These are phyloP conservation scores for Heliconius ethilla DNA, from an alignment of 2,888 invertebrate genomes.

Conservation along the genomic window DNA sequence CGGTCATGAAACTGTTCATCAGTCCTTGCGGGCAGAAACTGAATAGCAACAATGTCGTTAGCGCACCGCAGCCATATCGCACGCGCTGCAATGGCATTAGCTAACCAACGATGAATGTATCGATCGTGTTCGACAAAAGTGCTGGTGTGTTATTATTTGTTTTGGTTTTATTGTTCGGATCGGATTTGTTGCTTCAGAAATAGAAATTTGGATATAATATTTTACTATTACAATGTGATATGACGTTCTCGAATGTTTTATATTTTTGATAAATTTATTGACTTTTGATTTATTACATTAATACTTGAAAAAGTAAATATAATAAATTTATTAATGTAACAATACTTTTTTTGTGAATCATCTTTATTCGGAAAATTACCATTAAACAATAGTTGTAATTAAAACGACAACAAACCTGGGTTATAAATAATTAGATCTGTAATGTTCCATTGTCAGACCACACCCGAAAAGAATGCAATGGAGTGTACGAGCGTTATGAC, in stretches of 20 bases:
- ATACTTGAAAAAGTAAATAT: no score
- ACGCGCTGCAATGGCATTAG: constrained; percentile 62
- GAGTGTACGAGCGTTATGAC: not conserved
- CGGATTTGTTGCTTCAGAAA: not conserved
- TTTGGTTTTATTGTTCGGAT: not conserved
- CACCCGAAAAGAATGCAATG: not conserved
- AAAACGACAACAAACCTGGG: not conserved
- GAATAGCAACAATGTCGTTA: constrained; percentile 84
- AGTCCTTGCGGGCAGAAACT: constrained; percentile 93
- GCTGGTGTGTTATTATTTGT: not conserved
- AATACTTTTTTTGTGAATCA: not conserved
- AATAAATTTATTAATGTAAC: no score
- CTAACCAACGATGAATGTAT: constrained; percentile 48
- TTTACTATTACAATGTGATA: not conserved
- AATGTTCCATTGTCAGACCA: not conserved
- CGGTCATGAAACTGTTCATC: constrained; percentile 94
- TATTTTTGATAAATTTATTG: not conserved
- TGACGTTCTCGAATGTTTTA: not conserved
- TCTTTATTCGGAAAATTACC: not conserved
- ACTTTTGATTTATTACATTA: no score
- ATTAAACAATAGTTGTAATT: not conserved
- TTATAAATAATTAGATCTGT: constrained; percentile 1
- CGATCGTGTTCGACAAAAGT: not conserved
- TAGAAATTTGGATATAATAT: not conserved
- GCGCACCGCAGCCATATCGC: constrained; percentile 48